Evolutionary conservation across 2,113 vertebrate genomes (phyloP), one percentile per base, ranked within the genome.

Genomic region (Pipa parva): DNA sequence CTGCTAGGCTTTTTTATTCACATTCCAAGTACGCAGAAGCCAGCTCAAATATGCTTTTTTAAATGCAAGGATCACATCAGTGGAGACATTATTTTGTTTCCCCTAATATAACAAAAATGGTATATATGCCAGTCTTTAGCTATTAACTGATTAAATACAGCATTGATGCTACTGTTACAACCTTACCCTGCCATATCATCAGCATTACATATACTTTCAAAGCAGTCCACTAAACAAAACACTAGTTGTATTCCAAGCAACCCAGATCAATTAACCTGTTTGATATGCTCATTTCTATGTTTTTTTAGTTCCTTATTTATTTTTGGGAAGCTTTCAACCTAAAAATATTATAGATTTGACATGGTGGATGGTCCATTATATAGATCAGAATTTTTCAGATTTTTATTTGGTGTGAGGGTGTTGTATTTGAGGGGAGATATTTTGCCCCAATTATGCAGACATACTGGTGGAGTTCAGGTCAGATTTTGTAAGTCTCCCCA

Each of bases 61-160:
- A 6, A 42, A 17, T 42, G 39, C 6, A 42, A 42, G 12, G 15
- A 42, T 42, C 17, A 42, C 15, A 15, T 4, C 5, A 5, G 10
- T 5, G 10, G 10, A 6, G 10, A 31, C 5, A 78, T 80, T 70
- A 48, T 75, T 71, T 80, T 76, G 73, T 75, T 76, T 73, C n/a
- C n/a, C n/a, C n/a, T n/a, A 78, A 77, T 78, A 74, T 72, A 68
- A 72, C 70, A 75, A 67, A 69, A 73, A n/a, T 71, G 9, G 22
- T 68, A 29, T 68, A 76, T 72, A 71, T 71, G 64, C 37, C 70
- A 74, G 59, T 77, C 70, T 45, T 24, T 74, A 71, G 77, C 71
- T 73, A 76, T 63, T 39, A 9, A 0, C 1, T 61, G 12, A 0
- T 33, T 64, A 46, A 57, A 71, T 36, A 73, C 67, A 67, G 58